A percentile compares a stretch with the other conserved stretches of the same genome.
Conservation (phyloP, 2,797 vertebrate genomes). For the Cichlasoma orientale region DNA sequence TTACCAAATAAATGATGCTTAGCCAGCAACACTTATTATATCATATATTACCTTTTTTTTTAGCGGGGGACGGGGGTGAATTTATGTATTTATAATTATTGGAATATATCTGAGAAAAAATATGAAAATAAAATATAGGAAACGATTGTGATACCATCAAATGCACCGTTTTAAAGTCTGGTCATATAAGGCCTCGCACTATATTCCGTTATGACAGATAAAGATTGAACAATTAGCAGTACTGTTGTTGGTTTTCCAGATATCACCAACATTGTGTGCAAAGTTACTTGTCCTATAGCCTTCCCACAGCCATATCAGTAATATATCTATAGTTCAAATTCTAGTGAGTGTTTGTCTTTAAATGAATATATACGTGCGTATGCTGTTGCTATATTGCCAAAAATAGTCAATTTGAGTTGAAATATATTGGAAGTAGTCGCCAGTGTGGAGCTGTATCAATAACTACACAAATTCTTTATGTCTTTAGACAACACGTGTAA, state of each 20-base stretch:
- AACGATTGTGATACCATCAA: background rate
- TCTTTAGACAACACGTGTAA: background rate
- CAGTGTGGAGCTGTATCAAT: background rate
- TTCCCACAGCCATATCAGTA: background rate
- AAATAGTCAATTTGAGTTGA: background rate
- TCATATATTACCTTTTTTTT: no score
- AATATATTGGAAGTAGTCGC: background rate
- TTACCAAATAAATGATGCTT: background rate
- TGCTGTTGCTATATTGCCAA: background rate
- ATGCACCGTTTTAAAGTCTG: background rate
- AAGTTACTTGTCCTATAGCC: accelerated
- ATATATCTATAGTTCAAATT: accelerated
- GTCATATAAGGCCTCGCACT: background rate
- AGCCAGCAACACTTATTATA: no score
- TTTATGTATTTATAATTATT: background rate
- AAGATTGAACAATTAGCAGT: background rate
- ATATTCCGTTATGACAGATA: background rate
- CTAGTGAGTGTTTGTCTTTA: background rate
- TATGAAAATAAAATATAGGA: accelerated
- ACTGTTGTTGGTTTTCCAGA: no score
- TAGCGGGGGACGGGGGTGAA: background rate
- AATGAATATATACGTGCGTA: background rate
- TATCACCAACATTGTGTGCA: background rate
- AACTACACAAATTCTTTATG: accelerated
- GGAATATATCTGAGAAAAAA: no score